Base-by-base conservation (phyloP, 1,140 invertebrate genomes). In the Procambarus virginalis region DNA sequence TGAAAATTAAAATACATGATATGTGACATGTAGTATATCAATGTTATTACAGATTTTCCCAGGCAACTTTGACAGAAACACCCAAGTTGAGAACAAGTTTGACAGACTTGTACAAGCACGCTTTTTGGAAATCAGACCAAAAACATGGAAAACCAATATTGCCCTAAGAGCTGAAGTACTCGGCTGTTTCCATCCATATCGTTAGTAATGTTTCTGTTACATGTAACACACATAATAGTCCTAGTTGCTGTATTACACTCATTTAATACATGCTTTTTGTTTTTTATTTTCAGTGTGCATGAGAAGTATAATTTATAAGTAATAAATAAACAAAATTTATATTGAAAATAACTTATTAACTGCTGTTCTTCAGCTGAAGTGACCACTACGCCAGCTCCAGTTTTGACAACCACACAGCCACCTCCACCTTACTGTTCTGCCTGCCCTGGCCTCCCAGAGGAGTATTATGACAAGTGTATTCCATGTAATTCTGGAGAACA, bases 101-200 rank as follows among this genome's bases (percentile, higher is more conserved):
- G 93, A 94, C 6, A 94, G 94, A 14, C 96, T 96, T 0, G 94
- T 97, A 22, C 93, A 95, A 80, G 95, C 96, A 2, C 95, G 95
- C 85, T 96, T 95, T 83, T 81, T 97, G 0, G 96, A 95, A 92
- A 92, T 97, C 76, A 92, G 95, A 79, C 97, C 97, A 0, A 85
- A 94, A 0, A 96, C 95, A 64, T 97, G 96, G 96, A 94, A 96
- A 3, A 92, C 95, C 3, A 95, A 95, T 84, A 96, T 97, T 45
- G 96, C 96, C 90, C 94, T 97, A 91, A 95, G 95, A 76, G 93
- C 96, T 3, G 96, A 97, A 91, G 94, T 97, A 0, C 93, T 95
- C 6, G 97, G 97, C 10, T 97, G 97, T 93, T 97, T 95, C 91
- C 93, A 95, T 87, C 95, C 96, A 1, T 97, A 97, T 93, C 95